Base-by-base conservation (phyloP, 2,888 invertebrate species). In the Thyatira batis region DNA sequence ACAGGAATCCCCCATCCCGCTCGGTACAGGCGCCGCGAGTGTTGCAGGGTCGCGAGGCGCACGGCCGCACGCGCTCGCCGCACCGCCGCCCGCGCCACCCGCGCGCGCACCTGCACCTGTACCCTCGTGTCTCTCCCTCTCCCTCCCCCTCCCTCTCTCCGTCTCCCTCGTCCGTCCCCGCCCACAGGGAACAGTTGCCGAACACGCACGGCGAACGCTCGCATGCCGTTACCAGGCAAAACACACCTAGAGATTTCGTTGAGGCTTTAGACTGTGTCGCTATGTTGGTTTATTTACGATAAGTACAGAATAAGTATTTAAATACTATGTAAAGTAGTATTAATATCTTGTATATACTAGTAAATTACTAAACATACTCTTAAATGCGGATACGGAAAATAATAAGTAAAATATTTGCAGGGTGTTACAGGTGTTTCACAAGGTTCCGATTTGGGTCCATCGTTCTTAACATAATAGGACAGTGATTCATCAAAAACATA, bases 211-310 rank as follows among this genome's bases (percentile, higher is more conserved):
- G 94, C 8, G 94, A 94, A 45, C 95, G 84, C 73, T 96, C 96
- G 85, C 96, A 97, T 49, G 95, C 93, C 1, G 94, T 96, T 50
- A 96, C 87, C 20, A 95, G 94, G 81, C 97, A 97, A 82, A 97
- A 96, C 61, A 95, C 89, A 30, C 96, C 96, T 95, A 33, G 1
- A 39, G 11, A 39, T 17, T 17, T 39, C n/a, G 6, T 11, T 6
- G 3, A 13, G n/a, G 33, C 6, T 1, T 39, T 39, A 2, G 33
- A 17, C 17, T 17, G 5, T n/a, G 13, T 39, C 17, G 2, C 10
- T 1, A 6, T 39, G 33, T 2, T 39, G 33, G 8, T 39, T 39
- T 39, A 13, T 1, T 8, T 13, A n/a, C 33, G 1, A 8, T 39
- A 13, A 6, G 1, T 17, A 17, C n/a, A n/a, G n/a, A n/a, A n/a